These are phyloP conservation scores for Gopherus evgoodei DNA, from an alignment of 2,113 vertebrate species.

Conservation along the genomic window DNA sequence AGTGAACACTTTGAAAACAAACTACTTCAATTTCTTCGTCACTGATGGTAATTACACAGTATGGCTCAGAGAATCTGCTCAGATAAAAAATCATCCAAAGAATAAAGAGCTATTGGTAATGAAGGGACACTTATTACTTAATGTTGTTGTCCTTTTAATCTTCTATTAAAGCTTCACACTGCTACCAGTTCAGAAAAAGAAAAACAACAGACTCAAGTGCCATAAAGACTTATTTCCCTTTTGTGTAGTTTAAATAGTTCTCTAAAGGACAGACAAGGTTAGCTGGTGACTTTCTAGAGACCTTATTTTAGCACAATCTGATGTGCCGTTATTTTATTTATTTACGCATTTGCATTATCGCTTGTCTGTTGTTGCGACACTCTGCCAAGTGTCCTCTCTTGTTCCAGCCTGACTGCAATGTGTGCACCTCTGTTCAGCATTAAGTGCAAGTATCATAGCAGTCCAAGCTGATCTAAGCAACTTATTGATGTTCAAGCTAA, in stretches of 20 bases:
- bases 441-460: background rate
- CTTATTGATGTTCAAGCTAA: background rate
- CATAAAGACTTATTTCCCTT: accelerated
- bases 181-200: background rate
- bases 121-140: background rate
- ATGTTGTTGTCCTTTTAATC: background rate
- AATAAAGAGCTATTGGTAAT: background rate
- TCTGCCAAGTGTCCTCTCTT: accelerated
- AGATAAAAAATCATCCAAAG: accelerated
- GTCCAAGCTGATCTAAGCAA: no score
- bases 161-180: background rate
- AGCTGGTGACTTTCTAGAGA: background rate
- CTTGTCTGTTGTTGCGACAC: background rate
- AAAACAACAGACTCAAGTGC: background rate
- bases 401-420: accelerated
- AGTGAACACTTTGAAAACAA: background rate
- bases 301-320: background rate
- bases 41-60: accelerated
- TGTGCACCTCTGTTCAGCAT: background rate
- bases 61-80: background rate
- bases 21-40: background rate
- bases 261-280: background rate
- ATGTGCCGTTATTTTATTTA: background rate
- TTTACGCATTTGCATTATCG: background rate
- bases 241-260: background rate